phyloP scores from a whole-genome alignment of 2,797 vertebrate genomes.

The Bufotes viridis region DNA sequence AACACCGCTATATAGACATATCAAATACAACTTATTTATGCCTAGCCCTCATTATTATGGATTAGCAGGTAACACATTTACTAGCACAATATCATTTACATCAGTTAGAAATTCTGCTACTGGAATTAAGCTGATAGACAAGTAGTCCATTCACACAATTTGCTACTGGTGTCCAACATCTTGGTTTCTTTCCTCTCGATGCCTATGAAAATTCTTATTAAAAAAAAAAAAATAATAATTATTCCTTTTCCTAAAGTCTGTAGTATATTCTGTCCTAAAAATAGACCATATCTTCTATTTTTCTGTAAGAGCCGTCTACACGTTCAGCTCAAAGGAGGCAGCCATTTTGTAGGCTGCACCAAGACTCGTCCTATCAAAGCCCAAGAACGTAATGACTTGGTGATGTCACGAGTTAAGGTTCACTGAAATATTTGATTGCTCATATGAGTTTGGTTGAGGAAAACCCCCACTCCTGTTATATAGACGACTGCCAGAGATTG shows the following conservation, averaged over 20 bases:
- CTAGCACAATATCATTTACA: neutral
- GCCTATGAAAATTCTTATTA: neutral
- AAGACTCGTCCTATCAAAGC: neutral
- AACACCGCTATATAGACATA: neutral
- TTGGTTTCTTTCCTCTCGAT: neutral
- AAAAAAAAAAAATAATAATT: too few species aligned
- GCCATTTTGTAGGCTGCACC: neutral
- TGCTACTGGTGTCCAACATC: neutral
- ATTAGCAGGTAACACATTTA: conserved; percentile 11
- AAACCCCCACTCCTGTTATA: neutral
- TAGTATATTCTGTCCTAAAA: too few species aligned
- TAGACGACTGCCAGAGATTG: conserved; percentile 19
- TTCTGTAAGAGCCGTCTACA: neutral
- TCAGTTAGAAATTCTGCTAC: neutral
- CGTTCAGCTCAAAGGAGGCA: too few species aligned
- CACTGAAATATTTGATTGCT: neutral
- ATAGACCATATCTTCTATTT: too few species aligned
- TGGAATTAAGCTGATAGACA: neutral
- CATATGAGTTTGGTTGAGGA: neutral
- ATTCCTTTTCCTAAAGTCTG: too few species aligned
- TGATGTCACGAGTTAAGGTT: neutral
- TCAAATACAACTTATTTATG: neutral
- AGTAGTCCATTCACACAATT: neutral
- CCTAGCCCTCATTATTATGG: neutral
- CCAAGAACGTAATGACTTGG: neutral